These are phyloP conservation scores for Xestoiulus laeticollis DNA, from an alignment of 2,888 invertebrate genomes.

Conservation along the genomic window DNA sequence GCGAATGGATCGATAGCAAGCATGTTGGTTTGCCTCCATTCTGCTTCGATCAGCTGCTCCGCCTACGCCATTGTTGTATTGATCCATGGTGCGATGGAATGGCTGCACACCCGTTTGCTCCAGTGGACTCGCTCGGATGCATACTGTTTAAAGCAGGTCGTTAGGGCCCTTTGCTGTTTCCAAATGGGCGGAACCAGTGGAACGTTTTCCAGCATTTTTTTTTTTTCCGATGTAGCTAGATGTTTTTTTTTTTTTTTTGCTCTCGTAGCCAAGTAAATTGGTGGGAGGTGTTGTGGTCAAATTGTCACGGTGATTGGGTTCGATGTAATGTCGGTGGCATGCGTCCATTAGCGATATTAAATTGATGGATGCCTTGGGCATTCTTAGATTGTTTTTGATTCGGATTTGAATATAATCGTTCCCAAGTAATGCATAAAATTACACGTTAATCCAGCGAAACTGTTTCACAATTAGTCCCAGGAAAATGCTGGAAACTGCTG, in stretches of 20 bases:
- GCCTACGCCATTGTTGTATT: slow-evolving; percentile 1
- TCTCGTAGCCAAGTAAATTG: neutral
- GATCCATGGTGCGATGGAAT: neutral
- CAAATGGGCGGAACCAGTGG: neutral
- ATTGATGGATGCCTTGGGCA: neutral
- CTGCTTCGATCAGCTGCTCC: neutral
- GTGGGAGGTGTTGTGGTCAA: neutral
- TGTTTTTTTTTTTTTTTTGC: neutral
- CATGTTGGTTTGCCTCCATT: neutral
- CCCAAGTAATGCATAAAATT: neutral
- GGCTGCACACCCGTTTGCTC: neutral
- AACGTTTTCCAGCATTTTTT: neutral
- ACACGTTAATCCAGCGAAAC: too few species aligned
- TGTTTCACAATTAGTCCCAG: too few species aligned
- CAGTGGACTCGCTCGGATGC: slow-evolving; percentile 16
- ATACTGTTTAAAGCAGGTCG: neutral
- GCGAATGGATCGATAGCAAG: neutral
- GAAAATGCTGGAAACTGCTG: too few species aligned
- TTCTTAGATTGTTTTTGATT: neutral
- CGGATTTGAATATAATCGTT: neutral
- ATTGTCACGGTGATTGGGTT: neutral
- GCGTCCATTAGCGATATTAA: neutral
- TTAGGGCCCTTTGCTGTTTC: neutral
- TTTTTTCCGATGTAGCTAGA: neutral
- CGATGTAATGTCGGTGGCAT: neutral